Evolutionary conservation across 2,888 invertebrate species (phyloP), one percentile per base, ranked within the genome.

Genomic region (Pegoplata infirma): DNA sequence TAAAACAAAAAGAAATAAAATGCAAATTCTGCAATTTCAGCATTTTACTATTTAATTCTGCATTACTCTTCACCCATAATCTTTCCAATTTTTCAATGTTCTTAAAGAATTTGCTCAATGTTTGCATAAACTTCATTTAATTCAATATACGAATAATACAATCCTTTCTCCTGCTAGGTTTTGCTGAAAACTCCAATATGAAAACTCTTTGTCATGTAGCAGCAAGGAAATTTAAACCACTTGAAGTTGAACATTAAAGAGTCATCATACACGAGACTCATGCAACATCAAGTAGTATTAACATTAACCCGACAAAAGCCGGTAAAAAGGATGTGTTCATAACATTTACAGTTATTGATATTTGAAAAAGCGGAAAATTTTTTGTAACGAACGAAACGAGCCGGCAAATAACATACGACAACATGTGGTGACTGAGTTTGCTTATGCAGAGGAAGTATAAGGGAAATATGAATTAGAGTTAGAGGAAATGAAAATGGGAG

Each of bases 291-390:
- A 77, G 80, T 67, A 72, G 80, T 49, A 71, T 71, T 80, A 78
- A 72, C 77, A 64, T 75, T 75, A 76, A 74, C 78, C 74, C 80
- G 71, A 77, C 71, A 75, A 75, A 79, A 79, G 85, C 85, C 79
- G 79, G 79, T 79, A 75, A 84, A n/a, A 82, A 82, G 86, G 83
- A 88, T 87, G 88, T 88, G 87, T 87, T 87, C 87, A 87, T 87
- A 88, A 87, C 88, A 87, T 87, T 87, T 87, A 87, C 87, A 84
- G 88, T 88, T 87, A 87, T 87, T 88, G 87, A 87, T 87, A 87
- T 88, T 87, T 88, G 88, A 88, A 86, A 87, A 86, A 86, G 87
- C 88, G 87, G 87, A 87, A 87, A 87, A 86, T 87, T 87, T 88
- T 25, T 3, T 40, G 85, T 87, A 86, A 86, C 86, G 81, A 85